Evolutionary conservation across 1,140 invertebrate species (phyloP), one percentile per base, ranked within the genome.

Genomic region (Globodera ellingtonae): DNA sequence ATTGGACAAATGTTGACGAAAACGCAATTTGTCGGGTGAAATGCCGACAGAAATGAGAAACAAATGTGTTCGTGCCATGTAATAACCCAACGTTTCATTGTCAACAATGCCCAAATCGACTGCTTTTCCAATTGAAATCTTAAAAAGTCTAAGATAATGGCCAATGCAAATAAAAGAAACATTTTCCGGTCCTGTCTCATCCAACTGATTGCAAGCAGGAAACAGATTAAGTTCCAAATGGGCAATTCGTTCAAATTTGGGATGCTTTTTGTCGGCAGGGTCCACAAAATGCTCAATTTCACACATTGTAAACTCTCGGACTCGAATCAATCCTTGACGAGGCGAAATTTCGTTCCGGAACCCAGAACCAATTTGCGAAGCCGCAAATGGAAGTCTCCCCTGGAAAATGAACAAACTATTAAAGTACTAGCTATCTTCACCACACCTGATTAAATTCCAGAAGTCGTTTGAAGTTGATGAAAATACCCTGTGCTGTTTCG

Each of bases 201-300:
- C 91, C 94, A 99, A 97, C 90, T 99, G 98, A 91, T 95, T 94
- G 89, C 95, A 94, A 46, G 95, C 96, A 0, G 97, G 98, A 87
- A 97, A 98, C 0, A 99, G 89, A 7, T 93, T 90, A 89, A 99
- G 90, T 65, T 91, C 86, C 4, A 94, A 93, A 86, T 95, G 91
- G 83, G 92, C 92, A 0, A 98, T 91, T 67, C 90, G 91, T 1
- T 91, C 91, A 91, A 99, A 99, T 90, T 98, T 98, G 0, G 94
- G 93, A 91, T 98, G 96, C 80, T 91, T 92, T 87, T 98, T 98
- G 80, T 94, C 92, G 4, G 84, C 90, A 1, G 96, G 95, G 90
- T 99, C 96, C 91, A 97, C 97, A 90, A 99, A 99, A 91, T 99
- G 96, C 90, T 99, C 98, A 84, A 99, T 99, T 92, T 99, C 98